Evolutionary conservation across 2,113 vertebrate species (phyloP).

Genomic region (Calonectris borealis): DNA sequence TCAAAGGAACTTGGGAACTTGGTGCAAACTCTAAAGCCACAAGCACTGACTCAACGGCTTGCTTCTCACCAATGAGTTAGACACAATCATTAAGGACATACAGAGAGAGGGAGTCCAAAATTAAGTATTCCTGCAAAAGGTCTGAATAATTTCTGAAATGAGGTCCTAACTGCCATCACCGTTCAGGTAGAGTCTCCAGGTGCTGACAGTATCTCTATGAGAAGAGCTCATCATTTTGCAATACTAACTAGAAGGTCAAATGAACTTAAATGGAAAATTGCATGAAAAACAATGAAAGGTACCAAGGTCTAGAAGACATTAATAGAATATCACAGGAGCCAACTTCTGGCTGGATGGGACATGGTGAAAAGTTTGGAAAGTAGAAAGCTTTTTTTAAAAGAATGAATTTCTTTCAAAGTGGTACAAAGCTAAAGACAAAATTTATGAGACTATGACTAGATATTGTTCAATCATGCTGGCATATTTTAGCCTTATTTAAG

Average conservation of each 20-base stretch:
- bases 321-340: not conserved
- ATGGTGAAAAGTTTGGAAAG: not conserved
- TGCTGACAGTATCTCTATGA: not conserved
- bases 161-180: not conserved
- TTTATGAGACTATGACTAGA: not conserved
- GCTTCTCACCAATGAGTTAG: not conserved
- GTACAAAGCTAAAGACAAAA: not conserved
- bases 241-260: not conserved
- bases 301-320: not conserved
- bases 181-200: not conserved
- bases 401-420: not conserved
- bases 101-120: not conserved
- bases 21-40: not conserved
- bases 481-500: not conserved
- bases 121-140: not conserved
- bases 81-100: not conserved
- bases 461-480: not conserved
- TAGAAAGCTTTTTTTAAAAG: not conserved
- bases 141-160: not conserved
- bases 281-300: not conserved
- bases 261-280: not conserved
- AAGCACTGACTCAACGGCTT: not conserved
- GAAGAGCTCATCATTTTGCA: not conserved
- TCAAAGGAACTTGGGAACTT: not conserved
- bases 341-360: accelerated